phyloP scores from a whole-genome alignment of 2,797 vertebrate genomes.

The Podargus strigoides region DNA sequence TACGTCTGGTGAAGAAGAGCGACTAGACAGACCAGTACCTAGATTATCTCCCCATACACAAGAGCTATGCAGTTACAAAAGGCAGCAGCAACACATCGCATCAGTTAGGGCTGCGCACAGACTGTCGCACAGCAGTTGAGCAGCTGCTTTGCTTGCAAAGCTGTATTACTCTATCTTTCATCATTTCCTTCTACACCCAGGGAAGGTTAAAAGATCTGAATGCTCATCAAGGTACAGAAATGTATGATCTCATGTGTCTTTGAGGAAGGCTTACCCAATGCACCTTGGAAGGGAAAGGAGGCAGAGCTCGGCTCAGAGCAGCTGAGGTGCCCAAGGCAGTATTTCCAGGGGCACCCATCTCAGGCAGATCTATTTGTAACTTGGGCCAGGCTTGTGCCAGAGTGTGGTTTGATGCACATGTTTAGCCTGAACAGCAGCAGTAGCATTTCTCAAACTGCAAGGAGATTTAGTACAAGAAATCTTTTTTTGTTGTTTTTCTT shows the following conservation, averaged over 20 bases:
- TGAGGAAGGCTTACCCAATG: not conserved
- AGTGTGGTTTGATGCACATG: not conserved
- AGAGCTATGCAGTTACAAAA: not conserved
- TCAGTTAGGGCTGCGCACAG: not conserved
- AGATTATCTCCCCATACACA: not conserved
- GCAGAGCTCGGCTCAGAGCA: not conserved
- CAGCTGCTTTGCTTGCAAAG: not conserved
- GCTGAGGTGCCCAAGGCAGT: not conserved
- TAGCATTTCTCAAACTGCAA: not conserved
- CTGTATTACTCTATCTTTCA: not conserved
- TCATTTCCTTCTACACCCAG: not conserved
- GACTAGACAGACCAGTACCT: not conserved
- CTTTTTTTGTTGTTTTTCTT: not conserved
- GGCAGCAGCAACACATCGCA: not conserved
- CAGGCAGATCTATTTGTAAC: not conserved
- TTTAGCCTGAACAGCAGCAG: not conserved
- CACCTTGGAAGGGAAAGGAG: not conserved
- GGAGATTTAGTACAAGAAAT: not conserved
- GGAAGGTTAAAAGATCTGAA: not conserved
- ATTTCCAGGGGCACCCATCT: not conserved
- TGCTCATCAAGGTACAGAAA: not conserved
- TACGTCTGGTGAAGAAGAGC: constrained; percentile 45
- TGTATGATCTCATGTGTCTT: not conserved
- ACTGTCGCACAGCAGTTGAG: fast-evolving
- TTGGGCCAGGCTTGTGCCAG: not conserved